These are phyloP conservation scores for Lycocerus yunnanus DNA, from an alignment of 2,888 invertebrate genomes.

Conservation along the genomic window DNA sequence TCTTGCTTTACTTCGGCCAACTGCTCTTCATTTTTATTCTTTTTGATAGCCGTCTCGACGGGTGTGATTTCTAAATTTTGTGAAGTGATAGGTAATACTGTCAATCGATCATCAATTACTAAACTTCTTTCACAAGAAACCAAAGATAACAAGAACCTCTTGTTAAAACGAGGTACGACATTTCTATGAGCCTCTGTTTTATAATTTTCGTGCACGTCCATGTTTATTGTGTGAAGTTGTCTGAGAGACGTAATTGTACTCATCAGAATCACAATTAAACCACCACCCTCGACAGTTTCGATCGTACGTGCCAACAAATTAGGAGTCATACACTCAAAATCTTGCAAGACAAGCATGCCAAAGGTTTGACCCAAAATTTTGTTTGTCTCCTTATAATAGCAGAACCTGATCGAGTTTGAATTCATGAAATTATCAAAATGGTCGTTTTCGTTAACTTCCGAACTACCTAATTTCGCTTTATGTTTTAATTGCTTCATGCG, in stretches of 20 bases:
- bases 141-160: constrained; percentile 90
- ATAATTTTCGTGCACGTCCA: constrained; percentile 97
- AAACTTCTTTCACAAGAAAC: constrained; percentile 87
- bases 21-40: constrained; percentile 62
- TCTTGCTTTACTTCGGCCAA: constrained; percentile 79
- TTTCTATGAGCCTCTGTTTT: constrained; percentile 94
- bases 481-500: constrained; percentile 80
- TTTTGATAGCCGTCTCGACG: constrained; percentile 60
- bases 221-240: constrained; percentile 93
- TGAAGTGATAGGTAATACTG: constrained; percentile 90
- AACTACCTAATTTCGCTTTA: constrained; percentile 86
- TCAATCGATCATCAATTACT: constrained; percentile 91
- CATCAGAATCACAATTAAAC: constrained; percentile 84
- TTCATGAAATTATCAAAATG: constrained; percentile 95
- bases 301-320: constrained; percentile 94
- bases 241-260: constrained; percentile 85
- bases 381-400: constrained; percentile 97
- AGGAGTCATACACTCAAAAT: constrained; percentile 89
- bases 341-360: constrained; percentile 83
- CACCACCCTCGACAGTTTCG: constrained; percentile 92
- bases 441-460: constrained; percentile 92
- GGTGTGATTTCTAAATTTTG: constrained; percentile 82
- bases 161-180: constrained; percentile 93
- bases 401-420: constrained; percentile 94
- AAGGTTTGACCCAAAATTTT: constrained; percentile 97